phyloP scores from a whole-genome alignment of 2,888 invertebrate genomes.

The Andricus quercusramuli region DNA sequence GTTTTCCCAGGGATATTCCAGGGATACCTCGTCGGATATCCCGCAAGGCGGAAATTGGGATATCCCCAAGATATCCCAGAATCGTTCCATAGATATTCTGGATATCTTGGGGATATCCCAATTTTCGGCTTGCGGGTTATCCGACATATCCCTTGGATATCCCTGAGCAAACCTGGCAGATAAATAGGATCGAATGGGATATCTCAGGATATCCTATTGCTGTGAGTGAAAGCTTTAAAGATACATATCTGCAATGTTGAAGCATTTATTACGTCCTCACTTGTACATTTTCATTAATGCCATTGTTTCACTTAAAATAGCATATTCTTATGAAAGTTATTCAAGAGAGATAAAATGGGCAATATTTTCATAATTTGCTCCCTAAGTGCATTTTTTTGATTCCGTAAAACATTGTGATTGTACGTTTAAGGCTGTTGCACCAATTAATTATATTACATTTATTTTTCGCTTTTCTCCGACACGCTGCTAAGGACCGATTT shows the following conservation, averaged over 20 bases:
- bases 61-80: no score
- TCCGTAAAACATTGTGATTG: constrained; percentile 14
- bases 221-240: background rate
- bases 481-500: no score
- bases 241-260: background rate
- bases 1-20: no score
- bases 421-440: constrained; percentile 10
- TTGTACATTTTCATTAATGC: constrained; percentile 16
- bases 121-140: no score
- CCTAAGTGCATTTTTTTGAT: background rate
- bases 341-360: background rate
- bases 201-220: no score
- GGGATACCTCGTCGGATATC: no score
- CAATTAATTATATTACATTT: background rate
- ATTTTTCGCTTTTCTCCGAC: constrained; percentile 5
- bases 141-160: no score
- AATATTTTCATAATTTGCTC: background rate
- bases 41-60: no score
- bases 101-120: no score
- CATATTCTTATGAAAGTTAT: background rate
- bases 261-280: background rate
- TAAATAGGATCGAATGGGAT: no score
- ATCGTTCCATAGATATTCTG: no score
- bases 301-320: background rate
- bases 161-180: no score